These are phyloP conservation scores for Acleris holmiana DNA, from an alignment of 2,888 invertebrate species.

Conservation along the genomic window DNA sequence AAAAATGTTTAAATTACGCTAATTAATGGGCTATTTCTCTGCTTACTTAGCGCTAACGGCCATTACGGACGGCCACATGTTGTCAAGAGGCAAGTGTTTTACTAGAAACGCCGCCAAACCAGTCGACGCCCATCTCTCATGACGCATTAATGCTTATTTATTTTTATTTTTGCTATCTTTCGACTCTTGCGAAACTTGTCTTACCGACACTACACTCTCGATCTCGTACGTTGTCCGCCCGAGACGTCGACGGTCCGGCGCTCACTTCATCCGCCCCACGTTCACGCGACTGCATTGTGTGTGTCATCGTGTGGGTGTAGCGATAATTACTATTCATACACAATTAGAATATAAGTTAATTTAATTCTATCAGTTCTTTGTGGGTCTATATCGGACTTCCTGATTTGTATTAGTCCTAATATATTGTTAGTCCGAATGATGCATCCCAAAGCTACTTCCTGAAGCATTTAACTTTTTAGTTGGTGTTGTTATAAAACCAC, in stretches of 20 bases:
- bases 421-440: too few relatives aligned
- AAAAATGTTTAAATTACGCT: conserved; percentile 42
- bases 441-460: too few relatives aligned
- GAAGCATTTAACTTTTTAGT: too few relatives aligned
- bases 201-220: conserved; percentile 59
- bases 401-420: too few relatives aligned
- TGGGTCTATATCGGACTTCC: not conserved
- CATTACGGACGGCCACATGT: conserved; percentile 83
- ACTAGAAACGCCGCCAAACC: conserved; percentile 78
- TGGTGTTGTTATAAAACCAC: too few relatives aligned
- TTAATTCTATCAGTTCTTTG: conserved; percentile 14
- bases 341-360: conserved; percentile 35
- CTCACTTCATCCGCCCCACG: conserved; percentile 55
- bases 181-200: conserved; percentile 66
- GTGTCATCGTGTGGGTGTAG: conserved; percentile 52
- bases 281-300: conserved; percentile 60
- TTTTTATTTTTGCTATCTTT: conserved; percentile 73
- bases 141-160: conserved; percentile 84
- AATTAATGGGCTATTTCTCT: conserved; percentile 73
- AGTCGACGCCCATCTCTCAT: conserved; percentile 80
- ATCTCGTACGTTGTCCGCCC: conserved; percentile 39
- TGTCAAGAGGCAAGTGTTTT: conserved; percentile 85
- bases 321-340: conserved; percentile 31
- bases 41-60: conserved; percentile 82
- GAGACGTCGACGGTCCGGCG: conserved; percentile 2